phyloP scores from a whole-genome alignment of 2,888 invertebrate genomes.

The Caenorhabditis macrosperma region DNA sequence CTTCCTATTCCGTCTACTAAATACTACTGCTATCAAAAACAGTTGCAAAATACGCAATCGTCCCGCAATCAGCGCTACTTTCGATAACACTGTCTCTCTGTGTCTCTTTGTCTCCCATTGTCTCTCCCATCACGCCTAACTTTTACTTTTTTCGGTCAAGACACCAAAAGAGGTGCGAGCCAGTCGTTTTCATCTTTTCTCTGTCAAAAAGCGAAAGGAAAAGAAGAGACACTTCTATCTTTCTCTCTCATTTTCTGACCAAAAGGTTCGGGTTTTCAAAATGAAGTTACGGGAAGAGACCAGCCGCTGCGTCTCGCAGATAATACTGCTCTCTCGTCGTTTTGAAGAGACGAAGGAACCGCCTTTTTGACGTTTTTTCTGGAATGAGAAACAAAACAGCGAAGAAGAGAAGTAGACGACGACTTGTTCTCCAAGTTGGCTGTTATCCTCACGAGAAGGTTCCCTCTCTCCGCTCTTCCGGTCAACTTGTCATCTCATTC shows the following conservation, averaged over 20 bases:
- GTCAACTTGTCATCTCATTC: neutral
- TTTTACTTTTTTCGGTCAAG: conserved; percentile 36
- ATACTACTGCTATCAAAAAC: conserved; percentile 15
- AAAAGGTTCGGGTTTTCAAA: conserved; percentile 37
- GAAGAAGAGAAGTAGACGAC: conserved; percentile 1
- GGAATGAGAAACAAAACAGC: conserved; percentile 32
- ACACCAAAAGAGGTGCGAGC: conserved; percentile 41
- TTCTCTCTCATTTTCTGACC: conserved; percentile 40
- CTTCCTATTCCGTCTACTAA: conserved; percentile 3
- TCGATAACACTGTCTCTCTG: conserved; percentile 33
- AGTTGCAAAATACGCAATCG: conserved; percentile 34
- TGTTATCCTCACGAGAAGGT: neutral
- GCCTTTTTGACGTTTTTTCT: conserved; percentile 25
- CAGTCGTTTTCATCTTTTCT: conserved; percentile 25
- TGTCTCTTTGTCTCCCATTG: conserved; percentile 13
- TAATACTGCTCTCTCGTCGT: conserved; percentile 3
- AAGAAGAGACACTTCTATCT: conserved; percentile 28
- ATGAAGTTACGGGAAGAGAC: conserved; percentile 45
- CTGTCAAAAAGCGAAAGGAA: conserved; percentile 22
- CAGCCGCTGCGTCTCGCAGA: conserved; percentile 19
- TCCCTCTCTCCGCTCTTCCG: neutral
- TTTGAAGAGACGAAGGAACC: conserved; percentile 9
- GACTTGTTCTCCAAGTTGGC: conserved; percentile 1
- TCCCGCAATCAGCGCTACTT: conserved; percentile 14
- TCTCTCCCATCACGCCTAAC: conserved; percentile 17